Conservation (phyloP, 2,113 vertebrate genomes). For the Megaceryle maxima region DNA sequence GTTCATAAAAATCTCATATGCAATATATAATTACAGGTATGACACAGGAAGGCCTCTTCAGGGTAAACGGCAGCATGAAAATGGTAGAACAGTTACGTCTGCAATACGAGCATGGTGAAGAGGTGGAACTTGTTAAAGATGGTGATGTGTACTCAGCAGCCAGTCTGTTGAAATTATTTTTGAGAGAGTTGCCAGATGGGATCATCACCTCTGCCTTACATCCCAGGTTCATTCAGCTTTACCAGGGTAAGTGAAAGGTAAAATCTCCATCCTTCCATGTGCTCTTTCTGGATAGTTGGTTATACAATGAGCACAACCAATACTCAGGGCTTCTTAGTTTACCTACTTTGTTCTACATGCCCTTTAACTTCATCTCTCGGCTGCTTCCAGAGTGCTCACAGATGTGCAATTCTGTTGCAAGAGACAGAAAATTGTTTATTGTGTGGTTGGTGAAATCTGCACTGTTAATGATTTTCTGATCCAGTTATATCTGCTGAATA, state of each 20-base stretch:
- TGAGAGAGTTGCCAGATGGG: conserved; percentile 87
- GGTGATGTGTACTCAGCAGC: conserved; percentile 83
- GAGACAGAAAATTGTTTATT: not conserved
- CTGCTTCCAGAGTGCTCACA: not conserved
- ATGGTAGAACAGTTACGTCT: conserved; percentile 82
- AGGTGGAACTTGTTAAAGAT: conserved; percentile 76
- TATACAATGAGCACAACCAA: not conserved
- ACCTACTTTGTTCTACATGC: not conserved
- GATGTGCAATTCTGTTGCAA: not conserved
- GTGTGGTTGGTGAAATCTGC: not conserved
- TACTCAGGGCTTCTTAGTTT: not conserved
- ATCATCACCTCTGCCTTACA: conserved; percentile 80
- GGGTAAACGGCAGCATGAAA: conserved; percentile 87
- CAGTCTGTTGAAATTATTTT: conserved; percentile 89
- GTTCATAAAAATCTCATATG: not conserved
- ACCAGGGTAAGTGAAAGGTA: conserved; percentile 78
- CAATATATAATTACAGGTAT: conserved; percentile 76
- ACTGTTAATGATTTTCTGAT: not conserved
- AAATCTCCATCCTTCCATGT: not conserved
- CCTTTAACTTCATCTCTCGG: not conserved
- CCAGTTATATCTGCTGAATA: not conserved
- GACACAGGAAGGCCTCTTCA: conserved; percentile 90
- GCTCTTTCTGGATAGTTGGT: not conserved
- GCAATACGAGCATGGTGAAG: conserved; percentile 79
- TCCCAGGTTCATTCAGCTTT: conserved; percentile 78